phyloP scores from a whole-genome alignment of 1,140 invertebrate genomes.

The Papilio dardanus region DNA sequence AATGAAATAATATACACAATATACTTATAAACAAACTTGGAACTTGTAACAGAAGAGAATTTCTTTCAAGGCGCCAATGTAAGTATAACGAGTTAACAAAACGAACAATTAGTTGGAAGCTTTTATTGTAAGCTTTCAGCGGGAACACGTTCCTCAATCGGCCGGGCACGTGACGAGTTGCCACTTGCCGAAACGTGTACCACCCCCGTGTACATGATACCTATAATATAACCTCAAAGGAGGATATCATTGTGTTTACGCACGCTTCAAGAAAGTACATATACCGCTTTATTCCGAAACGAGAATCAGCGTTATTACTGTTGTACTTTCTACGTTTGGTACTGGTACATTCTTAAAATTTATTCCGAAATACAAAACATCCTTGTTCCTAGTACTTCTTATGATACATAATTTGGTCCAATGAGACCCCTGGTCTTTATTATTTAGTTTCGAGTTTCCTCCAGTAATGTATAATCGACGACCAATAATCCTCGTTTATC shows the following conservation, averaged over 20 bases:
- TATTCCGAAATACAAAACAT: no score
- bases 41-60: neutral
- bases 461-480: no score
- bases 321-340: no score
- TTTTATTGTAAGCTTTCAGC: constrained; percentile 14
- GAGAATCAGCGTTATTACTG: no score
- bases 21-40: neutral
- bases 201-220: neutral
- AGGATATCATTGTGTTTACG: constrained; percentile 23
- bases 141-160: constrained; percentile 30
- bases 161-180: constrained; percentile 31
- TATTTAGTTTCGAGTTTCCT: no score
- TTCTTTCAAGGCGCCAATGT: neutral
- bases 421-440: no score
- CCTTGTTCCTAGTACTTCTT: no score
- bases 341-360: no score
- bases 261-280: neutral
- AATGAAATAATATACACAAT: neutral
- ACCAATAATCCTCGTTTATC: no score
- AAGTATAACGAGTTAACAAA: constrained; percentile 16
- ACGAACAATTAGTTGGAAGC: constrained; percentile 27
- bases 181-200: constrained; percentile 29
- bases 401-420: no score
- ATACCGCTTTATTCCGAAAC: no score
- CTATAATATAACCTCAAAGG: constrained; percentile 14